phyloP scores from a whole-genome alignment of 2,113 vertebrate species.

The Leptodactylus fuscus region DNA sequence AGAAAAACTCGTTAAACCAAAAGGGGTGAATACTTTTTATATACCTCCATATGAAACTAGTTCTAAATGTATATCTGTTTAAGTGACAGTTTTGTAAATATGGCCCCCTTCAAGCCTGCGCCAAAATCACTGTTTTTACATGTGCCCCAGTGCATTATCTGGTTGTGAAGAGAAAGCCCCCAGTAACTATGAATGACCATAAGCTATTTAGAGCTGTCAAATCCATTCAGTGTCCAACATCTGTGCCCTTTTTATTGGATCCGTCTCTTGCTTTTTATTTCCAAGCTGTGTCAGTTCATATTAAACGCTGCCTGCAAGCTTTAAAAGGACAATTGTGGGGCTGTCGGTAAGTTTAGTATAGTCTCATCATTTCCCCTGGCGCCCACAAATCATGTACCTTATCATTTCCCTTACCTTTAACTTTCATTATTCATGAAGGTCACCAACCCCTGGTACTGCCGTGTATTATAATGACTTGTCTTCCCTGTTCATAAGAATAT shows the following conservation, averaged over 20 bases:
- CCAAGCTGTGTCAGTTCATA: conserved; percentile 36
- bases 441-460: conserved; percentile 12
- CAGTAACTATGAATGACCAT: conserved; percentile 31
- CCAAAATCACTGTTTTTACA: neutral
- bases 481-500: neutral
- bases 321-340: conserved; percentile 38
- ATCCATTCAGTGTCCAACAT: conserved; percentile 14
- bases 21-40: too few relatives aligned
- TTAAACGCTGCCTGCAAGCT: conserved; percentile 24
- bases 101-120: neutral
- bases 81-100: neutral
- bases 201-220: conserved; percentile 42
- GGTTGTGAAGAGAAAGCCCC: neutral
- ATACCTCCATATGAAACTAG: too few relatives aligned
- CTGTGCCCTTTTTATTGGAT: conserved; percentile 42
- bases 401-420: conserved; percentile 32
- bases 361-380: conserved; percentile 44
- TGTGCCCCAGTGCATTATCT: neutral
- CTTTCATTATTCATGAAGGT: conserved; percentile 49
- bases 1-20: too few relatives aligned
- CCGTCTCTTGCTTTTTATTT: conserved; percentile 18
- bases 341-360: conserved; percentile 22
- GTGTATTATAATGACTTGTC: conserved; percentile 42
- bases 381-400: conserved; percentile 32
- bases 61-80: too few relatives aligned